phyloP scores from a whole-genome alignment of 2,113 vertebrate genomes.

The Phalacrocorax aristotelis region DNA sequence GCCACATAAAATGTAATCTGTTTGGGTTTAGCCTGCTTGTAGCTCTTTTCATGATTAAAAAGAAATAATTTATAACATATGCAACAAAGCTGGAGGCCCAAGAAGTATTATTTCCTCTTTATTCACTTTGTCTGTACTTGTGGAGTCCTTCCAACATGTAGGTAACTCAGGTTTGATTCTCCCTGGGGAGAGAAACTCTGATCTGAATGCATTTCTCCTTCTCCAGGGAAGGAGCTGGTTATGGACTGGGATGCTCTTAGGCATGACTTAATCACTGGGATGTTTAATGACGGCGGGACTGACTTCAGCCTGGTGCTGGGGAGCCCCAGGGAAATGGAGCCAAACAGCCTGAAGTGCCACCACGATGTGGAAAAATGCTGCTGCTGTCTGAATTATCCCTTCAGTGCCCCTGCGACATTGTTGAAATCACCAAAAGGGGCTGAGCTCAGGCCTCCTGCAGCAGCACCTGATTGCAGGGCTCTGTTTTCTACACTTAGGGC shows the following conservation, averaged over 20 bases:
- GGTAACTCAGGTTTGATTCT: neutral
- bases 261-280: neutral
- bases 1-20: neutral
- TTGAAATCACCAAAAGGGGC: neutral
- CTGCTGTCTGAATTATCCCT: neutral
- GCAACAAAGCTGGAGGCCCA: neutral
- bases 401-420: rapidly evolving
- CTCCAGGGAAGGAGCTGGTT: neutral
- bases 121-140: neutral
- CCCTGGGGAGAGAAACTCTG: neutral
- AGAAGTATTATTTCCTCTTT: neutral
- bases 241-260: neutral
- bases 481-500: neutral
- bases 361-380: neutral
- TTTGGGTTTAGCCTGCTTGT: neutral
- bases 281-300: neutral
- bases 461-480: neutral
- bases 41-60: neutral
- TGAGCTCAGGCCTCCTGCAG: neutral
- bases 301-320: neutral
- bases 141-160: neutral
- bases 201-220: neutral
- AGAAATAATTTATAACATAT: neutral
- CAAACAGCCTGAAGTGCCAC: neutral
- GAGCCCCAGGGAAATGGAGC: neutral